phyloP scores from a whole-genome alignment of 2,113 vertebrate species.

The Pomatostomus ruficeps region DNA sequence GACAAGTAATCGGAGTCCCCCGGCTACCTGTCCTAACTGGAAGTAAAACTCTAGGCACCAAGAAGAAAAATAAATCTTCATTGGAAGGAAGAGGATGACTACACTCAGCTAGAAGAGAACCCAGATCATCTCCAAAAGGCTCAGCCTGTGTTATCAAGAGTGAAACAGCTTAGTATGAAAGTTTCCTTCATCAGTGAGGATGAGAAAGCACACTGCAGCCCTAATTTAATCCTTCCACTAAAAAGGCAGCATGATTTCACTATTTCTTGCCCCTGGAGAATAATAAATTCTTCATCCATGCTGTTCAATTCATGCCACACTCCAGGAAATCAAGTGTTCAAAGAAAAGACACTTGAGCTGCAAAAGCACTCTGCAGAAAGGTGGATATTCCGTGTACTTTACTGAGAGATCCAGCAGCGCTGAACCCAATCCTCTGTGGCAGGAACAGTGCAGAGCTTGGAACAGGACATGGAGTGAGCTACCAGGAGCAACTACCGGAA shows the following conservation, averaged over 20 bases:
- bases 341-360: conserved; percentile 58
- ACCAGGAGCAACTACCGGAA: neutral
- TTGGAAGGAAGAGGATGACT: neutral
- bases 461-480: conserved; percentile 1
- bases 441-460: neutral
- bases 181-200: conserved; percentile 35
- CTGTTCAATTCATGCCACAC: conserved; percentile 57
- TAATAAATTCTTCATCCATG: conserved; percentile 62
- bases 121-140: neutral
- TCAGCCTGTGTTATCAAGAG: neutral
- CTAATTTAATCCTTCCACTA: conserved; percentile 44
- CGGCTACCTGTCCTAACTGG: neutral
- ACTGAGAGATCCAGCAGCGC: conserved; percentile 34
- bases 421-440: neutral
- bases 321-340: conserved; percentile 58
- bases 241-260: conserved; percentile 56
- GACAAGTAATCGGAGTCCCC: neutral
- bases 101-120: neutral
- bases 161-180: conserved; percentile 8
- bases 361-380: conserved; percentile 38
- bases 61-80: neutral
- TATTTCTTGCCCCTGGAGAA: conserved; percentile 48
- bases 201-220: conserved; percentile 31
- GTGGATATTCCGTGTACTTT: conserved; percentile 37
- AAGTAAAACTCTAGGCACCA: neutral